Evolutionary conservation across 2,797 vertebrate genomes (phyloP).

Genomic region (Onychomys leucogaster): DNA sequence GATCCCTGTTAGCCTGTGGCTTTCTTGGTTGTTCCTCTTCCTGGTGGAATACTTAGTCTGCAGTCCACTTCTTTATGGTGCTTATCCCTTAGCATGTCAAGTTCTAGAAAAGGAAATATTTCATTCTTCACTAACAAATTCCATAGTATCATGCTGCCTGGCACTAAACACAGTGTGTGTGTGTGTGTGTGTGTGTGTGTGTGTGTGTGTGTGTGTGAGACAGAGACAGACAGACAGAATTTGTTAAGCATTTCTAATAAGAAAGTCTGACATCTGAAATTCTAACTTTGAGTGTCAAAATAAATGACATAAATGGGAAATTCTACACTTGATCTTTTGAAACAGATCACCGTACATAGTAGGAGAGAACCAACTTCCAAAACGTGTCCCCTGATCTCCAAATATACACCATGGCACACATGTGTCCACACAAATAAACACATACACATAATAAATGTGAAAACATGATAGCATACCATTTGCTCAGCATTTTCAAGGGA

Average conservation of each 20-base stretch:
- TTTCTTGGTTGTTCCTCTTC: neutral
- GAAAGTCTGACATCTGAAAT: neutral
- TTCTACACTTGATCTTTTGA: neutral
- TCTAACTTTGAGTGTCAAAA: neutral
- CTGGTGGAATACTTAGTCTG: neutral
- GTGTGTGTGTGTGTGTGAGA: neutral
- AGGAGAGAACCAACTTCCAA: neutral
- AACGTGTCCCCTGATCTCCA: neutral
- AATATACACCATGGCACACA: neutral
- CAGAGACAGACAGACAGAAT: neutral
- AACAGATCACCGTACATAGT: neutral
- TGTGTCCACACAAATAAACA: neutral
- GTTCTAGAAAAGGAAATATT: neutral
- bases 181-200: neutral
- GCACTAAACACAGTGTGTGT: neutral
- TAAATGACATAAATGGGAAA: neutral
- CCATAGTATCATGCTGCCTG: neutral
- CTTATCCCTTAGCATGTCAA: neutral
- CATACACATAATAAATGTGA: neutral
- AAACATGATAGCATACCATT: neutral
- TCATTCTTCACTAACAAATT: neutral
- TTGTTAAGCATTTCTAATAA: neutral
- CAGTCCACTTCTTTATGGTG: neutral
- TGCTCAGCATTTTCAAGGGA: neutral
- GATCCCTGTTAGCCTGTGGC: neutral